phyloP scores from a whole-genome alignment of 1,140 invertebrate genomes.

The Watersipora subatra region DNA sequence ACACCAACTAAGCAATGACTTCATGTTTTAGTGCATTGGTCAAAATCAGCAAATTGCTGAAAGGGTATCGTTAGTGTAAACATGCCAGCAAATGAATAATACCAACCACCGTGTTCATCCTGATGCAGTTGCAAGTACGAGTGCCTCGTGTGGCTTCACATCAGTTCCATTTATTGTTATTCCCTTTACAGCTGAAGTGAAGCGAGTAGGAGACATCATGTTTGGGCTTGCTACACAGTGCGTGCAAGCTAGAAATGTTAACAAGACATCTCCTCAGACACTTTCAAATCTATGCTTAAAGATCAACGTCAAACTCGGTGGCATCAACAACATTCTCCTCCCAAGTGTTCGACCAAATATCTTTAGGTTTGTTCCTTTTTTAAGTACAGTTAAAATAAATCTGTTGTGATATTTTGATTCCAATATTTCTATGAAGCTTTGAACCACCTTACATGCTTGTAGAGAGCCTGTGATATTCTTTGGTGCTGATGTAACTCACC shows the following conservation, averaged over 20 bases:
- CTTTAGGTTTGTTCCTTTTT: constrained; percentile 6
- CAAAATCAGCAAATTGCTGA: too few species aligned
- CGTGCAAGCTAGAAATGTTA: constrained; percentile 99
- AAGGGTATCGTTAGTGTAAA: too few species aligned
- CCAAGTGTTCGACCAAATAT: constrained; percentile 62
- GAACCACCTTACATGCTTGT: constrained; percentile 56
- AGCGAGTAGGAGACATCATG: constrained; percentile 95
- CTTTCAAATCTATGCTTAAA: constrained; percentile 97
- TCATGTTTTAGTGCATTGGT: too few species aligned
- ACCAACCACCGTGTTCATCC: too few species aligned
- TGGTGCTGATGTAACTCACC: constrained; percentile 92
- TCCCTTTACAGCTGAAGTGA: constrained; percentile 99
- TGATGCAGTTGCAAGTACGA: too few species aligned
- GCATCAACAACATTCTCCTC: constrained; percentile 96
- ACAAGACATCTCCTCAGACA: constrained; percentile 98
- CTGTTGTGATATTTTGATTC: constrained; percentile 96
- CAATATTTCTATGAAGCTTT: constrained; percentile 98
- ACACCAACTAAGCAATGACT: too few species aligned
- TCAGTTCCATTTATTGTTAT: too few species aligned
- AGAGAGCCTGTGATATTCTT: constrained; percentile 87
- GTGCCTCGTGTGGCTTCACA: too few species aligned
- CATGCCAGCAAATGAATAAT: too few species aligned
- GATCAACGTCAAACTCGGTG: constrained; percentile 98
- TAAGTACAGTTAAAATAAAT: too few species aligned
- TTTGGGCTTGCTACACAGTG: constrained; percentile 99